Base-by-base conservation (phyloP, 2,797 vertebrate genomes). In the Muraenolepis orangiensis region DNA sequence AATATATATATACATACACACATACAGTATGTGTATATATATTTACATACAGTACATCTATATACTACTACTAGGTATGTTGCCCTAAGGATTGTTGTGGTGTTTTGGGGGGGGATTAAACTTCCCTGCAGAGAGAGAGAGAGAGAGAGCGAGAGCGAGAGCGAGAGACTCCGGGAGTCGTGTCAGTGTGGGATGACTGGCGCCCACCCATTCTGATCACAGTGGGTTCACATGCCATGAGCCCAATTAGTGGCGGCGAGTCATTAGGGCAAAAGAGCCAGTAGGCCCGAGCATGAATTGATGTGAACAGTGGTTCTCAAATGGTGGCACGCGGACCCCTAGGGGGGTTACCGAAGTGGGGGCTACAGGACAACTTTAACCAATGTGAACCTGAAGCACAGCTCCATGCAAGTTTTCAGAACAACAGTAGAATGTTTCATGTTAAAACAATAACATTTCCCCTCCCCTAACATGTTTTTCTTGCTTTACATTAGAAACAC, bases 141-240 rank as follows among this genome's bases (percentile, higher is more conserved):
- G 82, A 77, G 76, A 81, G 80, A n/a, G n/a, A n/a, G 5, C 13
- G 11, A 42, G 38, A 13, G 38, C 2, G 38, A 16, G 38, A 13
- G 38, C n/a, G 38, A 14, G 40, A 83, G 76, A 82, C 80, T 84
- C 83, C 84, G 78, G 61, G 74, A 84, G 83, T 91, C 86, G 86
- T 36, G 4, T 80, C 82, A 72, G 77, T 69, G 83, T 74, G 77
- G 86, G 84, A 86, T 64, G 72, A 78, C 79, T n/a, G n/a, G n/a
- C 74, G 91, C 89, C 92, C 92, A 93, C 92, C 89, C 92, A 93
- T 91, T 90, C 82, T 87, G 90, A 91, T 92, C 90, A 90, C 80
- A 91, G 87, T 72, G 76, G 76, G 42, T 81, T 81, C 80, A 79
- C 82, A 85, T 84, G 82, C 82, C 84, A 82, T 79, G 80, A 87